Base-by-base conservation (phyloP, 2,888 invertebrate species). In the Ligdia adustata region DNA sequence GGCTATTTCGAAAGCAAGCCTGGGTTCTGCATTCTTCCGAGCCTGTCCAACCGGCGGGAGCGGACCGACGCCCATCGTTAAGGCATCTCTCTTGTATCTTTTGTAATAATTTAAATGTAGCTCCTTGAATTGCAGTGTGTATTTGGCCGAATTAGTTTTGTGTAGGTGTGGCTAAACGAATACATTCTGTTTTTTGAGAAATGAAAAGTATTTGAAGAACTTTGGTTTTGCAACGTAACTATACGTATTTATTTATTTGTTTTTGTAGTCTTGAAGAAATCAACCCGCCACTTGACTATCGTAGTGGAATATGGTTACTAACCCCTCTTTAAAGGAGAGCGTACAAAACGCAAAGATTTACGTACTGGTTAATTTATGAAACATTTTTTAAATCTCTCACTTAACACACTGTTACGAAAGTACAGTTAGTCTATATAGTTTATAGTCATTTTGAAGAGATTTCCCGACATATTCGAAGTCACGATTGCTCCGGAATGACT, bases 1-100 rank as follows among this genome's bases (percentile, higher is more conserved):
- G 71, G 76, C 69, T 78, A 76, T 81, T 85, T 86, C 78, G 82
- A 85, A 85, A 85, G 83, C 79, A 69, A 75, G 75, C 75, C 70
- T 64, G 69, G 68, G 72, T 69, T 62, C 77, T 75, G 82, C 83
- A 84, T 86, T 88, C 88, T 86, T 87, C 82, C 69, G 69, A 85
- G 79, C 85, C 75, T 57, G 88, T 86, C 72, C 66, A 75, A 88
- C 88, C 84, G 81, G 85, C 76, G 70, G 58, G 68, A 54, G 55
- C 62, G 62, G 59, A 64, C 64, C 66, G 62, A 53, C 46, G 48
- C 51, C 51, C 55, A 55, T 57, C 51, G 55, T 57, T 51, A 55
- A 45, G 31, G 32, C 32, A 27, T 51, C 33, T 49, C 55, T 51
- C 50, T 54, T 52, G 52, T 56, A 48, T 52, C 49, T 55, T 55